These are phyloP conservation scores for Tarsius wallacei DNA, from an alignment of 2,797 vertebrate genomes.

Conservation along the genomic window DNA sequence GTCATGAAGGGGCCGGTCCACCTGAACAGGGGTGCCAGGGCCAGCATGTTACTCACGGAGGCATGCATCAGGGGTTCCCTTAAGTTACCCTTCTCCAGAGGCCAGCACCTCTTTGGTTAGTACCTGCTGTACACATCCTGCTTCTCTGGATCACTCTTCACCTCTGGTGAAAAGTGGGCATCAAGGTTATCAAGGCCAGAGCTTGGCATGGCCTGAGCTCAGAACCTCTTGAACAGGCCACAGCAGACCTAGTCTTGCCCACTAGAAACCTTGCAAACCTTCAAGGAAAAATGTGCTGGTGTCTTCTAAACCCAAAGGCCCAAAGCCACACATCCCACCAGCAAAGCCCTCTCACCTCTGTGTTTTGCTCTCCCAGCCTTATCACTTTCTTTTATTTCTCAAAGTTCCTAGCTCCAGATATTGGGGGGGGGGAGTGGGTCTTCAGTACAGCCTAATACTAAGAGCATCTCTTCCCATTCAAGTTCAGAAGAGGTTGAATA, in stretches of 20 bases:
- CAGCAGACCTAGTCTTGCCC: not conserved
- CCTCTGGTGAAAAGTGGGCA: not conserved
- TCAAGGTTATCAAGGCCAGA: not conserved
- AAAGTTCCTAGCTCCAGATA: rapidly evolving
- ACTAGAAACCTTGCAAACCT: rapidly evolving
- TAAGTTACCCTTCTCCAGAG: not conserved
- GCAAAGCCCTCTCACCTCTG: not conserved
- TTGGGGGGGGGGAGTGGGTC: not conserved
- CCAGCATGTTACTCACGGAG: rapidly evolving
- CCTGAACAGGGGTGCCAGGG: rapidly evolving
- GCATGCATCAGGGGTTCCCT: rapidly evolving
- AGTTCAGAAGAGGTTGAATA: not conserved
- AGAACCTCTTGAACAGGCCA: rapidly evolving
- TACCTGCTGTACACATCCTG: rapidly evolving
- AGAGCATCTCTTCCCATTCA: not conserved
- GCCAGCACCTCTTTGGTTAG: rapidly evolving
- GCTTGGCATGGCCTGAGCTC: not conserved
- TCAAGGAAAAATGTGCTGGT: not conserved
- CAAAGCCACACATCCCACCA: not conserved
- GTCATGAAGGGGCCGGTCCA: rapidly evolving
- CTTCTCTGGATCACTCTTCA: rapidly evolving
- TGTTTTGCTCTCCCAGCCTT: not conserved
- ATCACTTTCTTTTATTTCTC: not conserved
- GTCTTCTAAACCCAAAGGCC: not conserved
- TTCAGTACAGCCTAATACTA: not conserved